Base-by-base conservation (phyloP, 2,888 invertebrate species). In the Eristalis arbustorum region DNA sequence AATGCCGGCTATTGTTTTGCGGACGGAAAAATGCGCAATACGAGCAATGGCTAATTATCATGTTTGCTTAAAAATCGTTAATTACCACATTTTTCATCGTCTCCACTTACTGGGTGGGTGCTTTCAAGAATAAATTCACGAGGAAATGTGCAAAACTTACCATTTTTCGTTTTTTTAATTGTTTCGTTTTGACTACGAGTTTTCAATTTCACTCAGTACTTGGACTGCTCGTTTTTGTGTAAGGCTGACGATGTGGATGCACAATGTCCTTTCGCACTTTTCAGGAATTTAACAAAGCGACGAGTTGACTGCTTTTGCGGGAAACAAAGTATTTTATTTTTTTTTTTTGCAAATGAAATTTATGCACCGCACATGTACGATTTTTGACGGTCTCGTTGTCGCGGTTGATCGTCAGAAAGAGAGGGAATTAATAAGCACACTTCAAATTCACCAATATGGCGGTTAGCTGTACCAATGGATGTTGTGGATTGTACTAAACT, bases 291-390 rank as follows among this genome's bases (percentile, higher is more conserved):
- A 64, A 68, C 34, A 22, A 64, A n/a, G 64, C 23, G 14, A 18
- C 10, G 23, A 28, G 62, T 11, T 13, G 61, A 61, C n/a, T 56
- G 61, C 23, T 63, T 85, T 59, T 25, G 68, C 63, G 57, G 68
- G 76, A 64, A 81, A 81, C 73, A 77, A 85, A 56, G 63, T 76
- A 61, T 61, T 62, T 67, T 34, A 23, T 37, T 49, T 63, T 25
- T 49, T 63, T 25, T 25, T 76, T 82, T 82, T 61, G 73, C 73
- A 73, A 87, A 83, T 75, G 31, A 78, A 87, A 83, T 87, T 79
- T 79, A 67, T 79, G 69, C 73, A 82, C 87, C 87, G 87, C 87
- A 87, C 82, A 83, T 82, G 84, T 75, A 80, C 84, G 83, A 71
- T 87, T 59, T 31, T 66, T 82, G 87, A 87, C 83, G 87, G 83